Evolutionary conservation across 2,797 vertebrate genomes (phyloP).

Genomic region (Notoglanidium macrostoma): DNA sequence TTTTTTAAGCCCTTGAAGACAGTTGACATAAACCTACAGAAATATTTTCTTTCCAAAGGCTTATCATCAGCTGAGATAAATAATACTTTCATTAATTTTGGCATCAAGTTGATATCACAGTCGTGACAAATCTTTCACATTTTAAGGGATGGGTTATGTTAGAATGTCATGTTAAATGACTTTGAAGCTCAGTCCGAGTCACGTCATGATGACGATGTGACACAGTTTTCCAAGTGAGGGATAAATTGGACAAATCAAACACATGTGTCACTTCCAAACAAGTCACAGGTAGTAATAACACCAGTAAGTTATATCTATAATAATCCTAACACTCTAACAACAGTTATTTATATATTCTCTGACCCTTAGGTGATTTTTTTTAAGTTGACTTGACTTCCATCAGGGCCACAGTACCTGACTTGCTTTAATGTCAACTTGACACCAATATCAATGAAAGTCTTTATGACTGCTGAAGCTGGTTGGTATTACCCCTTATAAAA

Average conservation of each 20-base stretch:
- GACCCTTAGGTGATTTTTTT: neutral
- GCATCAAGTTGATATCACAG: neutral
- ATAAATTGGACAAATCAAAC: neutral
- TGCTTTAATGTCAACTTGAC: neutral
- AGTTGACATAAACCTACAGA: neutral
- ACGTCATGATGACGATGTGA: neutral
- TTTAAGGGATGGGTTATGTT: neutral
- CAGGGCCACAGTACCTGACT: neutral
- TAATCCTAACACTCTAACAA: neutral
- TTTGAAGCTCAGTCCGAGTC: neutral
- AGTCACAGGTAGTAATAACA: neutral
- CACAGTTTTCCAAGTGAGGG: neutral
- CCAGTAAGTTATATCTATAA: neutral
- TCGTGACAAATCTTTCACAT: neutral
- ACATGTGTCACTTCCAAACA: neutral
- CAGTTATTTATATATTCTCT: neutral
- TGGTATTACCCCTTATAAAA: neutral
- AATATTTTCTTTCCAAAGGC: neutral
- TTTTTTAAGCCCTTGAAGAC: neutral
- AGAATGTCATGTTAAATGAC: neutral
- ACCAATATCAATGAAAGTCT: neutral
- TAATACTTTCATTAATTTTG: neutral
- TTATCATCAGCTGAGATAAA: conserved; percentile 2
- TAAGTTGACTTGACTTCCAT: neutral
- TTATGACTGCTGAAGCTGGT: neutral